Evolutionary conservation across 2,888 invertebrate genomes (phyloP).

Genomic region (Macrosiphum euphorbiae): DNA sequence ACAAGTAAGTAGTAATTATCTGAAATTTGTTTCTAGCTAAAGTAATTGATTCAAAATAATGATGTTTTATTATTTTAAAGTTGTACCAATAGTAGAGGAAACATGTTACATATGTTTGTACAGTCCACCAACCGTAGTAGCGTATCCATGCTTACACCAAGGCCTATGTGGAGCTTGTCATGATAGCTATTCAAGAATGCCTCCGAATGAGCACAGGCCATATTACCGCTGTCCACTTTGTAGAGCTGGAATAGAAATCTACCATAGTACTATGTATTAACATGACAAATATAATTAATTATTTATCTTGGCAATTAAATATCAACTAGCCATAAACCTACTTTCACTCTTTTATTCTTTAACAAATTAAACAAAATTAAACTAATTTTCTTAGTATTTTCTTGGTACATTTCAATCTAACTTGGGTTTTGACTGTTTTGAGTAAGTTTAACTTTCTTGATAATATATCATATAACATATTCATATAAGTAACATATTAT

Average conservation of each 20-base stretch:
- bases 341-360: background rate
- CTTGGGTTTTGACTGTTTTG: background rate
- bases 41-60: constrained; percentile 1
- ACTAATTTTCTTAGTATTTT: background rate
- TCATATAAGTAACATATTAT: background rate
- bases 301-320: background rate
- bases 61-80: background rate
- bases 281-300: background rate
- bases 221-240: background rate
- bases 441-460: background rate
- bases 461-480: background rate
- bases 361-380: no score
- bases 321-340: background rate
- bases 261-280: no score
- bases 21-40: background rate
- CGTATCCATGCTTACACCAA: background rate
- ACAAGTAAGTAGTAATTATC: background rate
- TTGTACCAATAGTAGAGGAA: background rate
- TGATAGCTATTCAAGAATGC: background rate
- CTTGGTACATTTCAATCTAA: background rate
- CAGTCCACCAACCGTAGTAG: background rate
- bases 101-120: background rate
- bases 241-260: background rate
- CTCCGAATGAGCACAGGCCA: background rate
- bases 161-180: background rate